phyloP scores from a whole-genome alignment of 1,140 invertebrate genomes.

The Drosophila punjabiensis region DNA sequence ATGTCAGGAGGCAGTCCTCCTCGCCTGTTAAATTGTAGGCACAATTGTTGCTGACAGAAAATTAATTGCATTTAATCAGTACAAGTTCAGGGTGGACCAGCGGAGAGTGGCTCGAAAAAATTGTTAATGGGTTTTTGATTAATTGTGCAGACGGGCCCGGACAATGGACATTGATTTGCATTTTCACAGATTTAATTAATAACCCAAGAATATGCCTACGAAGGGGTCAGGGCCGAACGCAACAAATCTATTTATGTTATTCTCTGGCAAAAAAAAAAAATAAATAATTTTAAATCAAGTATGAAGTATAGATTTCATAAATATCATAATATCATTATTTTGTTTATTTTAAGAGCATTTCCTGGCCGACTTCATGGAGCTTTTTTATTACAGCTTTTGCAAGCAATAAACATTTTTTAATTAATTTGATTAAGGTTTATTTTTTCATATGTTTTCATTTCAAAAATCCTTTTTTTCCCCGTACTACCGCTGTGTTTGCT shows the following conservation, averaged over 20 bases:
- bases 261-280: neutral
- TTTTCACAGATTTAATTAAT: conserved; percentile 59
- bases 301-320: conserved; percentile 2
- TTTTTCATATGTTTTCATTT: conserved; percentile 18
- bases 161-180: conserved; percentile 56
- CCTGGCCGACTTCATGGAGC: neutral
- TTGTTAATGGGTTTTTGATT: conserved; percentile 68
- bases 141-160: conserved; percentile 40
- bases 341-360: conserved; percentile 36
- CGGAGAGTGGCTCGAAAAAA: conserved; percentile 29
- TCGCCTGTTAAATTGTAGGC: conserved; percentile 46
- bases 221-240: neutral
- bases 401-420: conserved; percentile 44
- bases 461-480: conserved; percentile 4
- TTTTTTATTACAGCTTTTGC: conserved; percentile 4
- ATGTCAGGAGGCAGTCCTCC: conserved; percentile 10
- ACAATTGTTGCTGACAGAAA: conserved; percentile 73
- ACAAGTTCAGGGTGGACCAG: conserved; percentile 36
- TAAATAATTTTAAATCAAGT: neutral
- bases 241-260: conserved; percentile 15
- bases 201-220: conserved; percentile 20
- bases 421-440: conserved; percentile 57
- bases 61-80: conserved; percentile 75
- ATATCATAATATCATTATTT: neutral
- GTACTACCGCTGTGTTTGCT: conserved; percentile 9